Base-by-base conservation (phyloP, 1,140 invertebrate species). In the Andrena cerasifolii region DNA sequence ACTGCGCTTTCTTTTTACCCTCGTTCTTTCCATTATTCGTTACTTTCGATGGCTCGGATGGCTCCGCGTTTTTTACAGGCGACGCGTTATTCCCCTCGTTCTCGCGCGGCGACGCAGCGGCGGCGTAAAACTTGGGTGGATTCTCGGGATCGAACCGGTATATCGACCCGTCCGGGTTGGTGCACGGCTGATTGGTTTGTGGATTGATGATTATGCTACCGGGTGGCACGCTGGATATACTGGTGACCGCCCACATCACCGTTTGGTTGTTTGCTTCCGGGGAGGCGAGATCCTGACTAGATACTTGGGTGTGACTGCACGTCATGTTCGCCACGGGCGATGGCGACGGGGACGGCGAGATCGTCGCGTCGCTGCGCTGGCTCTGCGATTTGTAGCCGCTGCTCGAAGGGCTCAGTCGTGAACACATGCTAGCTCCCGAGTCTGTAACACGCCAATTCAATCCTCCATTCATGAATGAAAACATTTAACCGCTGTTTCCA, bases 171-270 rank as follows among this genome's bases (percentile, higher is more conserved):
- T 91, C 89, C 4, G 89, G 74, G 70, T 92, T 92, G 2, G 86
- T 91, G 63, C 89, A 91, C 12, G 89, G 89, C 47, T 91, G 89
- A 84, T 92, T 93, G 80, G 95, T 95, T 91, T 96, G 96, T 33
- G 97, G 97, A 91, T 98, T 96, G 87, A 98, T 97, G 77, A 98
- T 95, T 78, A 98, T 93, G 83, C 96, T 97, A 58, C 97, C 97
- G 68, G 95, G 93, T 66, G 97, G 97, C 47, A 98, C 96, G 74
- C 95, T 95, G 26, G 96, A 94, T 88, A 98, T 94, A 92, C 96
- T 96, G 49, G 96, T 97, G 10, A 98, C 96, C 54, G 97, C 97
- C 96, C 97, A 98, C 88, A 97, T 95, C 2, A 97, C 93, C 21
- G 92, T 92, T 68, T 93, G 92, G 58, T 51, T 80, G 7, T 82